Percentiles rank a stretch among this genome's conserved stretches.
These are phyloP conservation scores for Caranx ignobilis DNA, from an alignment of 2,113 vertebrate species.

Conservation along the genomic window DNA sequence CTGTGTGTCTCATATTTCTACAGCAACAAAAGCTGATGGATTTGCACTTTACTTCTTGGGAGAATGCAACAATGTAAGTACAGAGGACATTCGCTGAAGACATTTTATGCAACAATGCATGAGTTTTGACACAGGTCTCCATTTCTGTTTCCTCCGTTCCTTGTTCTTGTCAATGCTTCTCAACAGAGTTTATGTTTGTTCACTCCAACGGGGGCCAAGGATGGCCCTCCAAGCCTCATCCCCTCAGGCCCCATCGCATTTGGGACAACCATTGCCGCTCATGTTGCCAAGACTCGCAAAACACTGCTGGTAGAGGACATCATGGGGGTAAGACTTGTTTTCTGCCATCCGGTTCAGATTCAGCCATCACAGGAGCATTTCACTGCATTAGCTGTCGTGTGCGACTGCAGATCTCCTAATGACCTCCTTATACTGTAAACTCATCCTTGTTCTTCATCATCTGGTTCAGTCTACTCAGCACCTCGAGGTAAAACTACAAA, in stretches of 20 bases:
- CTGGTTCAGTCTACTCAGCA: neutral
- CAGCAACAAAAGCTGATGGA: conserved; percentile 99
- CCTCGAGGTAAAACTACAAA: neutral
- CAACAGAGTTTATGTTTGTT: conserved; percentile 95
- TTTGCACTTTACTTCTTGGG: conserved; percentile 99
- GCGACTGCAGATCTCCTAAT: neutral
- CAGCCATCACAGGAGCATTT: neutral
- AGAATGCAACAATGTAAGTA: conserved; percentile 99
- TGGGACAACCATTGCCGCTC: conserved; percentile 94
- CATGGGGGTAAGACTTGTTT: conserved; percentile 87
- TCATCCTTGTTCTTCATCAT: neutral
- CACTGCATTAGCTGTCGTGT: neutral
- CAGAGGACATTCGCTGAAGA: neutral
- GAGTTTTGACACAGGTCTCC: conserved; percentile 14
- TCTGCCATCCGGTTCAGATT: neutral
- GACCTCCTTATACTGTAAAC: neutral
- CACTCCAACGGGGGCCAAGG: conserved; percentile 92
- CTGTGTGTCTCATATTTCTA: conserved; percentile 62
- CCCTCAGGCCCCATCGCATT: conserved; percentile 92
- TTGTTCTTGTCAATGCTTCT: conserved; percentile 52
- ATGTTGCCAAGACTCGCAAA: conserved; percentile 96
- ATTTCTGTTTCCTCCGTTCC: neutral
- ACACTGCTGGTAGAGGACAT: conserved; percentile 96
- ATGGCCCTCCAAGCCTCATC: conserved; percentile 90
- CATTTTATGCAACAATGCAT: neutral